Conservation (phyloP, 2,797 vertebrate species). For the Spatula clypeata region DNA sequence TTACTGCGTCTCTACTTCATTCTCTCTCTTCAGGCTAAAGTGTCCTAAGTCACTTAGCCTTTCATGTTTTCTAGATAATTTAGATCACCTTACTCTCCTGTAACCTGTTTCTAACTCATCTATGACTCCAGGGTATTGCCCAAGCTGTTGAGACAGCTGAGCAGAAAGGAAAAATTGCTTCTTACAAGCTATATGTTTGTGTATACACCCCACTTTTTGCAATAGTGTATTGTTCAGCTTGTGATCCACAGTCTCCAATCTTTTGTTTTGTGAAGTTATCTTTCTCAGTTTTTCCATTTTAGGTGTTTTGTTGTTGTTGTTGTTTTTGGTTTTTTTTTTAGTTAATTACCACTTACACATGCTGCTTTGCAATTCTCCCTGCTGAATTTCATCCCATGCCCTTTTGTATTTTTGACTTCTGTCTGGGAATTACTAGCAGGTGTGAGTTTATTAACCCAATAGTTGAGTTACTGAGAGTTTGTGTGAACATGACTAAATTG, state of each 20-base stretch:
- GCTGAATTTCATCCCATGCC: background rate
- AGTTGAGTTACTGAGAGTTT: background rate
- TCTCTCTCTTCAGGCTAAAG: background rate
- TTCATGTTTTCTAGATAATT: conserved; percentile 14
- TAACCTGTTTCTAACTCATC: background rate
- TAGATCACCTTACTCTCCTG: background rate
- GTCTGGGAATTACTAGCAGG: background rate
- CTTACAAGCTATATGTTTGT: background rate
- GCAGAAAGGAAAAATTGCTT: background rate
- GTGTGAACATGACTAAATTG: background rate
- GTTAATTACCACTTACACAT: background rate
- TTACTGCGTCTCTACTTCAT: background rate
- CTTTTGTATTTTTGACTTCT: background rate
- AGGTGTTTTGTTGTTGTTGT: background rate
- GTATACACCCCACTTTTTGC: background rate
- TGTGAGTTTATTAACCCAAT: background rate
- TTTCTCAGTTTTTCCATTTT: background rate
- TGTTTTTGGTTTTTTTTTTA: background rate
- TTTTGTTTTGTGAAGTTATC: background rate
- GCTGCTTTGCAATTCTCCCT: background rate
- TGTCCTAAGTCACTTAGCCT: background rate
- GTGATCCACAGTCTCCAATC: background rate
- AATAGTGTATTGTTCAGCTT: background rate
- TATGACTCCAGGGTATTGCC: background rate
- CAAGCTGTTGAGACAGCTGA: background rate